A percentile compares a stretch with the other conserved stretches of the same genome.
phyloP scores from a whole-genome alignment of 1,140 invertebrate genomes.

The Glossosoma conforme region DNA sequence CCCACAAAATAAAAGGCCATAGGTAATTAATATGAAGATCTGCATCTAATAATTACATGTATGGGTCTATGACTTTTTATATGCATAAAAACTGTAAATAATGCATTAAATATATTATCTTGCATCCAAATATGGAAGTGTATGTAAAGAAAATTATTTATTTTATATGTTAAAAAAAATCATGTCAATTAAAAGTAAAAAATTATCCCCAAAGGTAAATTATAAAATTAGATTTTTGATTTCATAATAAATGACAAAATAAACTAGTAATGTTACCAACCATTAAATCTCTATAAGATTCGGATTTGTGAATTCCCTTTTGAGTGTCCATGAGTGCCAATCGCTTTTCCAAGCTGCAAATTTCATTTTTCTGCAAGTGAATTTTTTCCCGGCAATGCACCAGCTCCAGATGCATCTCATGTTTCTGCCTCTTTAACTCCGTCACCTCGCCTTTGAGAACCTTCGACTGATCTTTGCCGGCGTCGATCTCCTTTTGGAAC shows the following conservation, averaged over 20 bases:
- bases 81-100: too few relatives aligned
- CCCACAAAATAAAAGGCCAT: too few relatives aligned
- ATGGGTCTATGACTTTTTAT: too few relatives aligned
- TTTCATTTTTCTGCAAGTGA: conserved; percentile 36
- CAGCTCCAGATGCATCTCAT: conserved; percentile 48
- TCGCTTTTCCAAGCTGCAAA: conserved; percentile 22
- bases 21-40: too few relatives aligned
- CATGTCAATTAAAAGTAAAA: neutral
- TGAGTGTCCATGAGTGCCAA: conserved; percentile 14
- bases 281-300: conserved; percentile 23
- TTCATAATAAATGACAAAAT: neutral
- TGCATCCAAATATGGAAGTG: too few relatives aligned
- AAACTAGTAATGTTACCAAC: conserved; percentile 13
- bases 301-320: conserved; percentile 11
- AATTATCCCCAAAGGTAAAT: neutral
- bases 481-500: conserved; percentile 51
- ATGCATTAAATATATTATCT: too few relatives aligned
- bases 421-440: conserved; percentile 49
- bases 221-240: neutral
- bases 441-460: conserved; percentile 47
- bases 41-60: too few relatives aligned
- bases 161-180: neutral
- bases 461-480: conserved; percentile 50
- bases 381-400: conserved; percentile 40
- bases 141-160: too few relatives aligned